These are phyloP conservation scores for Helogale parvula DNA, from an alignment of 2,113 vertebrate species.

Conservation along the genomic window DNA sequence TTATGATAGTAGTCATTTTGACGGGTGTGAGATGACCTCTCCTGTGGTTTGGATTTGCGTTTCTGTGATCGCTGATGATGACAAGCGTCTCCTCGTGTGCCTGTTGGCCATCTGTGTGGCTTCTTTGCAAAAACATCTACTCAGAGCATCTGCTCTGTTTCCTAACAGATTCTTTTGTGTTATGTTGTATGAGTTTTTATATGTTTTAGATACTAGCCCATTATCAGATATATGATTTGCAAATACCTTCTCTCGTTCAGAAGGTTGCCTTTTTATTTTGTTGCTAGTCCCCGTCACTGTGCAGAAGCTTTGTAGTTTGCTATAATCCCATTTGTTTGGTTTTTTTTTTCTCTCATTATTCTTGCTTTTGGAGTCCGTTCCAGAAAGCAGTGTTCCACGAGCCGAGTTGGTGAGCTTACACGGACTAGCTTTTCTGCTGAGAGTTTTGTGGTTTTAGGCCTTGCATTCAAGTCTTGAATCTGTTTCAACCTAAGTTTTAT, in stretches of 20 bases:
- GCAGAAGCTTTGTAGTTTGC: background rate
- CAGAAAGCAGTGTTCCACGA: background rate
- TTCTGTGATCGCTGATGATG: background rate
- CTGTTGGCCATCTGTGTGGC: background rate
- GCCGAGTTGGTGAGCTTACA: background rate
- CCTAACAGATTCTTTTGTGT: background rate
- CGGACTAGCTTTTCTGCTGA: background rate
- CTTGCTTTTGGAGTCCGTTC: background rate
- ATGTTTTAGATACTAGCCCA: background rate
- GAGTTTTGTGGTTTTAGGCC: background rate
- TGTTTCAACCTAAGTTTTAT: background rate
- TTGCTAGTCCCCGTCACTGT: background rate
- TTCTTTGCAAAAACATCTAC: background rate
- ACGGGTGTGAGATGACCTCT: background rate
- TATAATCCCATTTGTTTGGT: background rate
- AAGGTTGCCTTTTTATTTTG: background rate
- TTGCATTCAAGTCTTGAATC: background rate
- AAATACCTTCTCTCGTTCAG: background rate
- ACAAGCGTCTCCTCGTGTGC: background rate
- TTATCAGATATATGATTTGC: background rate
- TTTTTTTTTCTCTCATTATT: background rate
- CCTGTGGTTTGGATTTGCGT: background rate
- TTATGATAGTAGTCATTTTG: background rate
- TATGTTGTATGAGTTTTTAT: background rate
- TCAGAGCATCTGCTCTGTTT: background rate